Evolutionary conservation across 2,113 vertebrate genomes (phyloP), one percentile per base, ranked within the genome.

Genomic region (Nematolebias whitei): DNA sequence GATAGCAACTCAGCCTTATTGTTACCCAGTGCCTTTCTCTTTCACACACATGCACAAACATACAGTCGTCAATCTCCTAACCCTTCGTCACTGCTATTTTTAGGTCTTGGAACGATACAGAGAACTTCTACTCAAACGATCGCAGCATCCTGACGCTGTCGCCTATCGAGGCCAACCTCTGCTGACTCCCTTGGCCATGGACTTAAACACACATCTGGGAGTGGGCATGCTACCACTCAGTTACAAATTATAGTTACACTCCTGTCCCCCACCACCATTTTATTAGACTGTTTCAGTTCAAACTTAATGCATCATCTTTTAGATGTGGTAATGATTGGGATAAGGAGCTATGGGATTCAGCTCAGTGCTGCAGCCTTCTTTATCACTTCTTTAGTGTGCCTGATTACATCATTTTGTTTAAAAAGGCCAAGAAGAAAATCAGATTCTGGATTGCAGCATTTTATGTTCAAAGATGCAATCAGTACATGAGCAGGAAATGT

Each of bases 101-200:
- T 95, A 98, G 97, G 95, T 97, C 94, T 54, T 98, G 97, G 97
- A 95, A 92, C 85, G 90, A 95, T 85, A 87, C 91, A 56, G 97
- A 98, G 76, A 95, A 94, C 85, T 94, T 93, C 93, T 95, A 85
- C 94, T 92, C 95, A 92, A 97, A 93, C 86, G 96, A 99, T 93
- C 94, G 94, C 83, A 98, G 94, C 93, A 92, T 98, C 94, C 71
- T 98, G 95, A 97, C 98, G 56, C 95, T 98, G 89, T 96, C 96
- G 54, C 91, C 96, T 86, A 92, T 98, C 90, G 97, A 98, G 83
- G 94, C 93, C 47, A 39, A 92, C 85, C 90, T 93, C 91, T 97
- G 94, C 91, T 97, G 94, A 94, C 67, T 48, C 68, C 76, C 81
- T 29, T 53, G 50, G 64, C 64, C 55, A 2, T 71, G n/a, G 68